Conservation (phyloP, 1,140 invertebrate species). For the Drosophila mojavensis region DNA sequence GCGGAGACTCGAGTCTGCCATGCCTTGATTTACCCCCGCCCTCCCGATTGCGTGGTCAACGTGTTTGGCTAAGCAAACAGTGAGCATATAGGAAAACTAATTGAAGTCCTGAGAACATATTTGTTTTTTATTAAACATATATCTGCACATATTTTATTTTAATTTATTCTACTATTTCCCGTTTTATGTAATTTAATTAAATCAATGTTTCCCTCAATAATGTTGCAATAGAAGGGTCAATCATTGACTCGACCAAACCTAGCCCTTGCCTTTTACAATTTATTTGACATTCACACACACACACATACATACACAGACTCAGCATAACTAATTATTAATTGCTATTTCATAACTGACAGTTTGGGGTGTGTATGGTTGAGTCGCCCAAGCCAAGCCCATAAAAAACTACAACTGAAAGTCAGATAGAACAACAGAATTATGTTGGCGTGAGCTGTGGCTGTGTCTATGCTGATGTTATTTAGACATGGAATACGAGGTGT, state of each 20-base stretch:
- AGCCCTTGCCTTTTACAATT: conserved; percentile 1
- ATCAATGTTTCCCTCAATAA: not conserved
- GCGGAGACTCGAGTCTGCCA: conserved; percentile 5
- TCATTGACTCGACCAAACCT: not conserved
- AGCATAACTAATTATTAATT: conserved; percentile 50
- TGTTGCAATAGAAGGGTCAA: not conserved
- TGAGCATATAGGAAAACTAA: not conserved
- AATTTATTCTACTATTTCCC: too few relatives aligned
- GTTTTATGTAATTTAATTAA: not conserved
- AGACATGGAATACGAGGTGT: conserved; percentile 55
- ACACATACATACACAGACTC: not conserved
- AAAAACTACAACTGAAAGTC: conserved; percentile 27
- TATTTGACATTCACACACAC: conserved; percentile 15
- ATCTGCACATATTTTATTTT: too few relatives aligned
- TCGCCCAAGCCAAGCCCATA: conserved; percentile 38
- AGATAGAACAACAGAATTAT: conserved; percentile 63
- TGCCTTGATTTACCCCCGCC: not conserved
- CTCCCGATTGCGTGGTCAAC: conserved; percentile 9
- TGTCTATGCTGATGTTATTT: conserved; percentile 61
- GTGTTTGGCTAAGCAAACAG: not conserved
- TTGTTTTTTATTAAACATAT: not conserved
- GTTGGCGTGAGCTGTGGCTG: conserved; percentile 51
- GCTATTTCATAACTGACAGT: conserved; percentile 49
- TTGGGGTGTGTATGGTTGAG: conserved; percentile 36
- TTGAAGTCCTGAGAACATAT: not conserved